These are phyloP conservation scores for Poeciliopsis occidentalis DNA, from an alignment of 2,113 vertebrate genomes.

Conservation along the genomic window DNA sequence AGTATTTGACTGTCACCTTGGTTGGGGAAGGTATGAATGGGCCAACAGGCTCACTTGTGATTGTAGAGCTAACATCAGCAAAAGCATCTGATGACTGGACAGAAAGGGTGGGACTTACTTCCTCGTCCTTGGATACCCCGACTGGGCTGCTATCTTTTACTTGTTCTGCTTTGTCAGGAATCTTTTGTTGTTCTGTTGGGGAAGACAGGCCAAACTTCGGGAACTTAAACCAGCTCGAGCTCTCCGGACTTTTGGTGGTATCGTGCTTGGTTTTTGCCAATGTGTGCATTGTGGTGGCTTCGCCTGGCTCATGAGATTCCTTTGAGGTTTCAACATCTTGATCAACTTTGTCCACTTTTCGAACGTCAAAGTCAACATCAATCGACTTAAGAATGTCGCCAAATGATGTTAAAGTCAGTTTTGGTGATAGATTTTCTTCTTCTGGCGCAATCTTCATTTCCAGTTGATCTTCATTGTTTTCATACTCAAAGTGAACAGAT, in stretches of 20 bases:
- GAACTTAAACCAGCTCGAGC: slow-evolving; percentile 76
- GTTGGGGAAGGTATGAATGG: slow-evolving; percentile 71
- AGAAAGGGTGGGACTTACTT: slow-evolving; percentile 72
- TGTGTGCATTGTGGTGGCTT: slow-evolving; percentile 18
- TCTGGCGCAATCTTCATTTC: slow-evolving; percentile 47
- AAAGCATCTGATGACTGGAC: slow-evolving; percentile 80
- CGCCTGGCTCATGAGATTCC: slow-evolving; percentile 27
- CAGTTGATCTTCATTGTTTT: slow-evolving; percentile 33
- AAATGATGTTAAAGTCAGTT: slow-evolving; percentile 58
- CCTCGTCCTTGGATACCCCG: slow-evolving; percentile 56
- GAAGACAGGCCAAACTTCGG: slow-evolving; percentile 73
- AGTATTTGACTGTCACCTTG: slow-evolving; percentile 79
- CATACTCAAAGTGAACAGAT: slow-evolving; percentile 27
- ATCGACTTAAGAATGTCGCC: slow-evolving; percentile 66
- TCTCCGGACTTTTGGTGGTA: slow-evolving; percentile 63
- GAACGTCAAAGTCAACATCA: slow-evolving; percentile 78
- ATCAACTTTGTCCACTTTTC: slow-evolving; percentile 58
- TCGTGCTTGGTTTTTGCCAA: slow-evolving; percentile 46
- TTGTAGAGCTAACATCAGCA: slow-evolving; percentile 78
- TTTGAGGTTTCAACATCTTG: slow-evolving; percentile 33
- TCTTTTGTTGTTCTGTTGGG: slow-evolving; percentile 65
- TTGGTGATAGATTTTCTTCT: slow-evolving; percentile 61
- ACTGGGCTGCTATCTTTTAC: slow-evolving; percentile 50
- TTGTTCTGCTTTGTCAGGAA: slow-evolving; percentile 24
- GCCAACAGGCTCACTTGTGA: slow-evolving; percentile 71